Evolutionary conservation across 1,140 invertebrate species (phyloP).

Genomic region (Lanistes nyassanus): DNA sequence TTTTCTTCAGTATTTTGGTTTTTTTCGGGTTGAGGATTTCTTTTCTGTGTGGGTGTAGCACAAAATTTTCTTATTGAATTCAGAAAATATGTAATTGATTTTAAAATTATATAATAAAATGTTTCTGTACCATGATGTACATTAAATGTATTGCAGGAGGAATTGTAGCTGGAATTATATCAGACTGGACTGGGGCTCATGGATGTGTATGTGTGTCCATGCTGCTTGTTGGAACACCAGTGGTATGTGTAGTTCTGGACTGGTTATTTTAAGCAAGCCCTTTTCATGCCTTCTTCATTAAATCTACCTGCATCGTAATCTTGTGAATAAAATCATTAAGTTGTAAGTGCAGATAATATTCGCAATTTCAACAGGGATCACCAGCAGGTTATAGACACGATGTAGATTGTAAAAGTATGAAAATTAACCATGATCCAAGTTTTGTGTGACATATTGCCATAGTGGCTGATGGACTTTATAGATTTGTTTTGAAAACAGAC

Average conservation of each 20-base stretch:
- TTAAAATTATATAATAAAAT: not conserved
- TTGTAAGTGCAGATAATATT: no score
- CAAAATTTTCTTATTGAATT: not conserved
- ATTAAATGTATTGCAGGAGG: not conserved
- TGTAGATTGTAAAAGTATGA: no score
- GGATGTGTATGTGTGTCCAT: not conserved
- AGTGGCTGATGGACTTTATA: no score
- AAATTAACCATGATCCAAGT: no score
- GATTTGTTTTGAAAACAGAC: no score
- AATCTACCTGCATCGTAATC: no score
- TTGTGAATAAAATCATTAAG: no score
- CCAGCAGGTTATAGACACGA: no score
- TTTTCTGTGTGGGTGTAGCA: not conserved
- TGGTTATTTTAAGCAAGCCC: no score
- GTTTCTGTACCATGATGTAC: not conserved
- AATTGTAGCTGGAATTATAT: slow-evolving; percentile 3
- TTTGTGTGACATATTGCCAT: no score
- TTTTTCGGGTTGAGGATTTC: not conserved
- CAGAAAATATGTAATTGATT: not conserved
- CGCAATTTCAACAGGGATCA: no score
- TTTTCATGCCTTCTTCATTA: no score
- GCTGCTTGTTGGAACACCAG: slow-evolving; percentile 3
- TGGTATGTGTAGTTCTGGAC: not conserved
- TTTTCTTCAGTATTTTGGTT: slow-evolving; percentile 2
- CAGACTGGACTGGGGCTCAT: slow-evolving; percentile 1